Base-by-base conservation (phyloP, 2,113 vertebrate genomes). In the Tragelaphus strepsiceros region DNA sequence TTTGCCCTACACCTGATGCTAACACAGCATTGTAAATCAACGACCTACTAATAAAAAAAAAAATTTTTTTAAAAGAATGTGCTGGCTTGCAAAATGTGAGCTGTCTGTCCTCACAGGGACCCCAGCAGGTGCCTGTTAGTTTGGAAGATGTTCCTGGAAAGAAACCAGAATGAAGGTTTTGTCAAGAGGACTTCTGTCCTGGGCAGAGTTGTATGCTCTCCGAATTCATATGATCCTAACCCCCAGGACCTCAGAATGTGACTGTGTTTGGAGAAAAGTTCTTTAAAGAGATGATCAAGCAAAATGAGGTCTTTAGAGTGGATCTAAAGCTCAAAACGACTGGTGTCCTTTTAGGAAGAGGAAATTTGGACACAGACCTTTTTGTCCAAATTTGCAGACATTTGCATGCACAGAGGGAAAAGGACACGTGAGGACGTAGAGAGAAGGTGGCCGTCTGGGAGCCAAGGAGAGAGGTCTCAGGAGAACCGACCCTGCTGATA, bases 381-480 rank as follows among this genome's bases (percentile, higher is more conserved):
- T 39, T 10, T 74, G 67, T 22, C 67, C 67, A 74, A 74, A 39
- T 74, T 24, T 74, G n/a, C n/a, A 74, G n/a, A 74, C n/a, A 22
- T 39, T 74, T 6, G 4, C 15, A 35, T 0, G 5, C 51, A 61
- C 15, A 43, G 26, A 90, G 22, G 32, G 28, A 53, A 54, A 59
- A 39, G 5, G 4, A 43, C 51, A 2, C 0, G 0, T 15, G 56
- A 58, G 28, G 74, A 13, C 26, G 26, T 4, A 21, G 13, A 1
- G 32, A 90, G 78, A 67, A 53, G 24, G 19, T 2, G 1, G 11
- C 24, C 4, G 0, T 49, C 86, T 67, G 11, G 5, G 78, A 54
- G 26, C 62, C 61, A 22, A 58, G 13, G 51, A 85, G 35, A 61
- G 53, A 86, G 85, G 30, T 19, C 80, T 58, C 21, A 8, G 22